Evolutionary conservation across 1,140 invertebrate genomes (phyloP), one percentile per base, ranked within the genome.

Genomic region (Drosophila watanabei): DNA sequence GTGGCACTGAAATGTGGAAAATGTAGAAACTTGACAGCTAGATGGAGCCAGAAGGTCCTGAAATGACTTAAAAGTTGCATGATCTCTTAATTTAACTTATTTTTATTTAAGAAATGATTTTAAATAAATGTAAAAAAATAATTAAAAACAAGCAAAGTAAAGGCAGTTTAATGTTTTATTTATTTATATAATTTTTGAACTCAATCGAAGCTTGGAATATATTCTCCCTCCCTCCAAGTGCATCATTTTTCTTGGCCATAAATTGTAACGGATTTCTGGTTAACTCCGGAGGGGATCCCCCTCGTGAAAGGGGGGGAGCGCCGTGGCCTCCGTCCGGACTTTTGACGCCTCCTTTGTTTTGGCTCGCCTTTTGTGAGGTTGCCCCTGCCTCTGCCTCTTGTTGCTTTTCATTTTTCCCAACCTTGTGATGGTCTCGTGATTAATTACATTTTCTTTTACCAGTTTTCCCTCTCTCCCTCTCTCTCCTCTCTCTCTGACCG

Each of bases 381-480:
- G 24, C 33, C 46, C 41, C 20, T 3, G 45, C 20, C 20, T 4
- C 33, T 28, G 24, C n/a, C 30, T 52, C 48, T 59, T 61, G 59
- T 73, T 41, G 66, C 51, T 60, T 59, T 79, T 71, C 56, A 20
- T 60, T 71, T 79, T 64, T 65, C 49, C 68, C 66, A 72, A 62
- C 62, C 81, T 39, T 57, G 54, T 57, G 54, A 57, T 57, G 54
- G 86, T 77, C 73, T 82, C 54, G 85, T 88, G 85, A 88, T 88
- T 88, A 88, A 89, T 89, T 89, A 89, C 86, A 85, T 89, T 89
- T 89, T 90, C 81, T 66, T 85, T 70, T 57, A 57, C 85, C 78
- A 63, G 66, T 90, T 89, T 71, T 88, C n/a, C 18, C 18, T 10
- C 18, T 24, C 43, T 6, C 13, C 14, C 14, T 24, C 30, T 16